Percentiles rank a stretch among this genome's conserved stretches.
Conservation (phyloP, 2,888 invertebrate genomes). For the Dendrolimus houi region DNA sequence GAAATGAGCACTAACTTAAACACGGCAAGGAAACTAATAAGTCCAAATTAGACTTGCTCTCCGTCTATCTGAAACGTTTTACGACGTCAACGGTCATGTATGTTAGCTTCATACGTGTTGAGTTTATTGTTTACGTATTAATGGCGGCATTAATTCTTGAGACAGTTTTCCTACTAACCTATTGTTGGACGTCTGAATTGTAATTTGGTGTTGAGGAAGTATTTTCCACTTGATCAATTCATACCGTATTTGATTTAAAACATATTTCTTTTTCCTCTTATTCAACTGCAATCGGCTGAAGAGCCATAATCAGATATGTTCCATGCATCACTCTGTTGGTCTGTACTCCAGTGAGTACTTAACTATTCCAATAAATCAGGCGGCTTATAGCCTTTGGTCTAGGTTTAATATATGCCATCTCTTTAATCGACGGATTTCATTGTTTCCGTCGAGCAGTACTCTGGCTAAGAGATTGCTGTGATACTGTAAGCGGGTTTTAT, state of each 20-base stretch:
- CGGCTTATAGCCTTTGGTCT: no score
- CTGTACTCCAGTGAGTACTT: no score
- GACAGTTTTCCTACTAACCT: neutral
- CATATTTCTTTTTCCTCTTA: no score
- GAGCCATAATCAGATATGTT: no score
- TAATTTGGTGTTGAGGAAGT: neutral
- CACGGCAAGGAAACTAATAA: neutral
- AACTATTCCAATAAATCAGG: no score
- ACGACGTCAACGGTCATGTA: neutral
- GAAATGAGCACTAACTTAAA: neutral
- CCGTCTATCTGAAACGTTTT: neutral
- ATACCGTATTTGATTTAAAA: neutral
- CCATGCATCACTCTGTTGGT: no score
- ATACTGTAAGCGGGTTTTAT: no score
- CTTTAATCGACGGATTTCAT: no score
- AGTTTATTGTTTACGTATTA: neutral
- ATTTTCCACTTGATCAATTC: neutral
- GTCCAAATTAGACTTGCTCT: neutral
- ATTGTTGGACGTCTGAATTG: neutral
- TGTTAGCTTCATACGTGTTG: neutral
- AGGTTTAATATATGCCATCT: no score
- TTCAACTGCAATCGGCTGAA: no score
- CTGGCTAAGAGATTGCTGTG: no score
- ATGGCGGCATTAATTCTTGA: neutral
- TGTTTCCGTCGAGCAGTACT: no score